Base-by-base conservation (phyloP, 1,140 invertebrate genomes). In the Brachionus rotundiformis region DNA sequence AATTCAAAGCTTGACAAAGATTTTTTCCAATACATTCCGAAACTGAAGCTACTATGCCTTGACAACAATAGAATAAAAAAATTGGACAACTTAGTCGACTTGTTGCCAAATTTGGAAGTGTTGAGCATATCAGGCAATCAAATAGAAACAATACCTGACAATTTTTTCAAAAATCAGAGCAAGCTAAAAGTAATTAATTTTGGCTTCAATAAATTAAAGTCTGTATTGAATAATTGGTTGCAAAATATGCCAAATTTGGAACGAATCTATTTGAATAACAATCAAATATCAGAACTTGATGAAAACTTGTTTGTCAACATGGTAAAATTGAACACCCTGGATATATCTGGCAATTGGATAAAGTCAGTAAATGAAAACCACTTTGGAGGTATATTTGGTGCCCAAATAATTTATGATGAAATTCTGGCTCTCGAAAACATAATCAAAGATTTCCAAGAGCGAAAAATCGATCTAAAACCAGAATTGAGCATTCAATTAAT, bases 41-140 rank as follows among this genome's bases (percentile, higher is more conserved):
- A 39, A 2, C 36, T 68, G 19, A 68, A 36, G 16, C n/a, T 68
- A 5, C 33, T 68, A 6, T 19, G n/a, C n/a, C 33, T 68, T n/a
- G 63, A 68, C 31, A 68, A 68, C n/a, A 68, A 68, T 68, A 68
- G n/a, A 19, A 68, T 68, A 23, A 16, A 31, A 23, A 68, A 36
- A 1, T 68, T 68, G 63, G 63, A 68, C 8, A n/a, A 33, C 36
- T 36, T 68, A n/a, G 8, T 68, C 33, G 16, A 33, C 8, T 19
- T 36, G 3, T 68, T 68, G 31, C 16, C 16, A 19, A 23, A 68
- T 5, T 36, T 68, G 16, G 29, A 68, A 68, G 63, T 19, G 27
- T 19, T 68, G 16, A 36, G 63, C 36, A n/a, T 68, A 36, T 68
- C 63, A 33, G 5, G 63, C 33, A 68, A 68, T 68, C 27, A 68